Conservation (phyloP, 2,797 vertebrate genomes). For the Notoglanidium macrostoma region DNA sequence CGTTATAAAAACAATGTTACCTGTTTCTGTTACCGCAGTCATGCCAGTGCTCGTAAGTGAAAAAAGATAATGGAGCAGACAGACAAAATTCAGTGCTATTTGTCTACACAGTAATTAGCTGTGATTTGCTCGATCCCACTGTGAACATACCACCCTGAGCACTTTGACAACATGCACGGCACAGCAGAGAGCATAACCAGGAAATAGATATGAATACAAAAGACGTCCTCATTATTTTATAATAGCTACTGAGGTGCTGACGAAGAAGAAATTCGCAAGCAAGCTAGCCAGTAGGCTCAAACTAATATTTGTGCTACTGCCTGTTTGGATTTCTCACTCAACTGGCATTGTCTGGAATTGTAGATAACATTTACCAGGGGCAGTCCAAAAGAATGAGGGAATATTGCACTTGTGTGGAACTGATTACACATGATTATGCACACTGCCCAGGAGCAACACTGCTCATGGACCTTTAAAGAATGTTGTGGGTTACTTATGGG, state of each 20-base stretch:
- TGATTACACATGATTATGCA: not conserved
- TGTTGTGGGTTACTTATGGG: not conserved
- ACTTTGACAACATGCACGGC: not conserved
- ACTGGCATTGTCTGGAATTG: not conserved
- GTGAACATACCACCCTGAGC: not conserved
- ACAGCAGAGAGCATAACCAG: not conserved
- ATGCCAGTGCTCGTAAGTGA: not conserved
- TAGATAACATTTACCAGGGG: not conserved
- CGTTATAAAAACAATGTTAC: not conserved
- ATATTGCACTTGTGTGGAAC: not conserved
- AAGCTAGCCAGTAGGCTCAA: not conserved
- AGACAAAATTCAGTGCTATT: not conserved
- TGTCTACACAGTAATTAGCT: constrained; percentile 39
- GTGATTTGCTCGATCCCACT: constrained; percentile 21
- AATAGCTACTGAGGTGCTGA: not conserved
- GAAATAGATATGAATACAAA: not conserved
- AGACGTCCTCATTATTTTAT: not conserved
- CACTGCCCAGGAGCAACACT: not conserved
- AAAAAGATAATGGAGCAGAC: not conserved
- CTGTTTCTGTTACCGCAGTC: not conserved
- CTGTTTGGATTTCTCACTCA: not conserved
- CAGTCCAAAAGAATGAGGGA: not conserved
- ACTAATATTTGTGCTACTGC: not conserved
- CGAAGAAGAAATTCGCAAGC: not conserved
- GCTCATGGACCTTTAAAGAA: too few species aligned